phyloP scores from a whole-genome alignment of 1,140 invertebrate species.

The Sipha flava region DNA sequence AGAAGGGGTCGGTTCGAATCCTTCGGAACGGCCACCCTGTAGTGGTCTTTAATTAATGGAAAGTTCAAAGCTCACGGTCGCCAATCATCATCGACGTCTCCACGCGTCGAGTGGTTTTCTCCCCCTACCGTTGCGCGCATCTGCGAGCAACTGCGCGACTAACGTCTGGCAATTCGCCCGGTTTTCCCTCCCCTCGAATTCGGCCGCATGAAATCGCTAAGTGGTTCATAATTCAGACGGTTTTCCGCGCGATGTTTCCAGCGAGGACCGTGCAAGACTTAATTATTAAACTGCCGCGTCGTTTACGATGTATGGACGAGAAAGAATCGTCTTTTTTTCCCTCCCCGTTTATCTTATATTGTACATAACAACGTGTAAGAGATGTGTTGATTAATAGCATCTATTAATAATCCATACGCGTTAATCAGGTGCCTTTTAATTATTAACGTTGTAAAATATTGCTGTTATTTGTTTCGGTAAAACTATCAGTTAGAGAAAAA shows the following conservation, averaged over 20 bases:
- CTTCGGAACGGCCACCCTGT: background rate
- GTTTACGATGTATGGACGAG: background rate
- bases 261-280: background rate
- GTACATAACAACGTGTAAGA: too few relatives aligned
- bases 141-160: background rate
- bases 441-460: too few relatives aligned
- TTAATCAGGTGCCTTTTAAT: too few relatives aligned
- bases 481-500: too few relatives aligned
- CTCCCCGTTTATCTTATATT: too few relatives aligned
- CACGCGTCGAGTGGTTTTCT: background rate
- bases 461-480: too few relatives aligned
- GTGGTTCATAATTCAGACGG: conserved; percentile 24
- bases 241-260: background rate
- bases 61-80: background rate
- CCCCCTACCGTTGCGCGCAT: background rate
- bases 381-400: too few relatives aligned
- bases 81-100: conserved; percentile 1
- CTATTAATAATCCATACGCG: too few relatives aligned
- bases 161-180: conserved; percentile 22
- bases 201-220: background rate
- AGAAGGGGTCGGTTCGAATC: background rate
- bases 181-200: background rate
- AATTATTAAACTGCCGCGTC: conserved; percentile 2
- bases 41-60: conserved; percentile 13
- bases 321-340: too few relatives aligned